A percentile compares a stretch with the other conserved stretches of the same genome.
Evolutionary conservation across 2,888 invertebrate species (phyloP).

Genomic region (Malthinus flaveolus): DNA sequence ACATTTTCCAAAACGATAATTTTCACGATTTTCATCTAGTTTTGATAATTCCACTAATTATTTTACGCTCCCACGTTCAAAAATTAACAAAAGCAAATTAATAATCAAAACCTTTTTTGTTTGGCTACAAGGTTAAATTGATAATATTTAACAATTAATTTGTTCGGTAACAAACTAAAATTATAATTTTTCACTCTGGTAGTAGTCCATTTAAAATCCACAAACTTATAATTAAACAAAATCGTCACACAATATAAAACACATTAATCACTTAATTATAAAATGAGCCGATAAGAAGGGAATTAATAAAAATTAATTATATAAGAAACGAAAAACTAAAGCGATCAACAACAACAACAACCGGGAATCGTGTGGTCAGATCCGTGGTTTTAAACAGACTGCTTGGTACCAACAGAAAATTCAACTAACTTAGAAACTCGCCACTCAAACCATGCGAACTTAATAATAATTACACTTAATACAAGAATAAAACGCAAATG

Average conservation of each 20-base stretch:
- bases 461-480: not conserved
- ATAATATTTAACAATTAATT: not conserved
- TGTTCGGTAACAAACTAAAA: not conserved
- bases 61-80: too few species aligned
- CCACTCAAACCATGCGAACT: conserved; percentile 7
- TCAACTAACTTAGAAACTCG: conserved; percentile 5
- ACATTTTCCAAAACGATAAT: too few species aligned
- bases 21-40: too few species aligned
- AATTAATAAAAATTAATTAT: not conserved
- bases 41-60: too few species aligned
- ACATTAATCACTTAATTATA: too few species aligned
- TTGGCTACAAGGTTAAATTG: not conserved
- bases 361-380: conserved; percentile 19
- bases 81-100: not conserved
- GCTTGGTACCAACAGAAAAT: conserved; percentile 16
- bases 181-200: not conserved
- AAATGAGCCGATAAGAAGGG: not conserved
- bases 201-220: too few species aligned
- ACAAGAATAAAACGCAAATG: conserved; percentile 1
- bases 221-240: too few species aligned
- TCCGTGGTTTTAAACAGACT: conserved; percentile 22
- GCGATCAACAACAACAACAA: not conserved
- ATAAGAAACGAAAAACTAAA: not conserved
- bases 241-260: too few species aligned
- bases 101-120: not conserved